Conservation (phyloP, 1,140 invertebrate species). For the Eufriesea mexicana region DNA sequence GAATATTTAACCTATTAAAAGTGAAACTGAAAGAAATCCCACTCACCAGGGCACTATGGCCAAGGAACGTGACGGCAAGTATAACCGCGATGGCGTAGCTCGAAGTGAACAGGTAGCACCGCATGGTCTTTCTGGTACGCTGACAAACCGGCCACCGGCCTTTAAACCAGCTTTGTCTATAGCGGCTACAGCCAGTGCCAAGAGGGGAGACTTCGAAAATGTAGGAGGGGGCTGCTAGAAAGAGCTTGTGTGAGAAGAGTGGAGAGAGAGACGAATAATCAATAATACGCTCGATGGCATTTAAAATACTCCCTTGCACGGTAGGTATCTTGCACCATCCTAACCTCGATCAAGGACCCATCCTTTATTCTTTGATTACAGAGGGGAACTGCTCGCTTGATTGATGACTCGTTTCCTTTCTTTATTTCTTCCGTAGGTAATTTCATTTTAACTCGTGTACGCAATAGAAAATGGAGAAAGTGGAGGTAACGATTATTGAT, state of each 20-base stretch:
- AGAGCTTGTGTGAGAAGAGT: not conserved
- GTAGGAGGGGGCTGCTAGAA: not conserved
- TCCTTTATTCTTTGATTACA: not conserved
- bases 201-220: slow-evolving; percentile 47
- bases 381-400: not conserved
- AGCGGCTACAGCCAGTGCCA: not conserved
- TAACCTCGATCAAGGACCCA: not conserved
- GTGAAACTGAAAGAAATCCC: not conserved
- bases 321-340: not conserved
- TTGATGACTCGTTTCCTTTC: not conserved
- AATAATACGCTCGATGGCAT: slow-evolving; percentile 2
- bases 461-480: too few species aligned
- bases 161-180: slow-evolving; percentile 53
- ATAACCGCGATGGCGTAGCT: slow-evolving; percentile 19
- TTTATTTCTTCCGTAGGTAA: not conserved
- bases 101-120: slow-evolving; percentile 41
- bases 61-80: slow-evolving; percentile 22
- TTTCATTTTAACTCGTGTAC: too few species aligned
- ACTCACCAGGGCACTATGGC: slow-evolving; percentile 41
- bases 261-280: slow-evolving; percentile 49
- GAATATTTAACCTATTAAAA: not conserved
- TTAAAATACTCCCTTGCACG: not conserved
- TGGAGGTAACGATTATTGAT: not conserved
- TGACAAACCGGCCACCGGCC: slow-evolving; percentile 19
- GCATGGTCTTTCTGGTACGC: slow-evolving; percentile 54